phyloP scores from a whole-genome alignment of 2,797 vertebrate species.

The Gymnoscopelus braueri region DNA sequence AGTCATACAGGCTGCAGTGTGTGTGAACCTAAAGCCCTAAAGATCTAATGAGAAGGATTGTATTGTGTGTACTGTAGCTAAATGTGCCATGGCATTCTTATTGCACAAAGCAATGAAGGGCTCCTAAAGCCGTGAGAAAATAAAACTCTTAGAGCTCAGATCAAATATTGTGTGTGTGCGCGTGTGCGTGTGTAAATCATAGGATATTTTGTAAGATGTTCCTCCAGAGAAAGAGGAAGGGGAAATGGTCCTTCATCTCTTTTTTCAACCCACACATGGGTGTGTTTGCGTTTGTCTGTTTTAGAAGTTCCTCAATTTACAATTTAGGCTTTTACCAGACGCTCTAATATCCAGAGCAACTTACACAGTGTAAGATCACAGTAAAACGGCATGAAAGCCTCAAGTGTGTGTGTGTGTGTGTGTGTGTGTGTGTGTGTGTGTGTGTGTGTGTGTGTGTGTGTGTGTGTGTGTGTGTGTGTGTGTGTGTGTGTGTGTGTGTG shows the following conservation, averaged over 20 bases:
- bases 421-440: conserved; percentile 11
- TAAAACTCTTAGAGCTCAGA: background rate
- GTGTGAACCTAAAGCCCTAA: too few species aligned
- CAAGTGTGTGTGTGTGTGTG: conserved; percentile 35
- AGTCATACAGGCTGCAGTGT: too few species aligned
- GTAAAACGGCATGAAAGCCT: too few species aligned
- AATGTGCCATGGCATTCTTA: background rate
- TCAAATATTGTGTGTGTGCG: background rate
- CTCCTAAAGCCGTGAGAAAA: background rate
- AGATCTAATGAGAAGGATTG: too few species aligned
- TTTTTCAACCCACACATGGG: conserved; percentile 13
- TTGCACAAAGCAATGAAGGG: too few species aligned
- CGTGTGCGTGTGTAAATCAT: background rate
- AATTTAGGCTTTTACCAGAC: background rate
- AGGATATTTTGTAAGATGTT: conserved; percentile 19
- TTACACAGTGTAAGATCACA: too few species aligned
- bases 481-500: too few species aligned
- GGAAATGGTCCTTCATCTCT: conserved; percentile 47
- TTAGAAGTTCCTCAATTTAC: background rate
- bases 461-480: background rate
- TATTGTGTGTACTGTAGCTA: background rate
- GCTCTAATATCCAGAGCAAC: too few species aligned
- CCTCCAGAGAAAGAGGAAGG: conserved; percentile 53
- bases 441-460: background rate
- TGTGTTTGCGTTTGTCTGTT: background rate